Evolutionary conservation across 2,888 invertebrate species (phyloP).

Genomic region (Sialis fuliginosa): DNA sequence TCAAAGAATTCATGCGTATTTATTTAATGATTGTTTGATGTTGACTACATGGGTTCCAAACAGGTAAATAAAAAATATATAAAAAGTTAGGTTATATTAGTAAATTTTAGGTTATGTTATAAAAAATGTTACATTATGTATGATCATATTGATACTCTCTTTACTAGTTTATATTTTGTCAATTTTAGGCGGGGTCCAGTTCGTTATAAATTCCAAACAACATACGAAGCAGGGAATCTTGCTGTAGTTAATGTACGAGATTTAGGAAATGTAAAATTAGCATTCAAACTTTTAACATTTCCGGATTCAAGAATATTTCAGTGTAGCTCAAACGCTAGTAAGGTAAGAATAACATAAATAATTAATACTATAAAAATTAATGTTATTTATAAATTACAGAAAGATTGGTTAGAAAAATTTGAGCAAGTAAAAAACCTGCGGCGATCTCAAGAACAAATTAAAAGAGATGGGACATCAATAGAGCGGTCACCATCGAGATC

Average conservation of each 20-base stretch:
- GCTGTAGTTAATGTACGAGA: constrained; percentile 90
- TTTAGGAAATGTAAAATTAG: constrained; percentile 75
- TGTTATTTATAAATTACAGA: constrained; percentile 35
- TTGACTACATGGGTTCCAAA: constrained; percentile 66
- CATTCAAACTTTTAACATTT: constrained; percentile 86
- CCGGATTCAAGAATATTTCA: constrained; percentile 87
- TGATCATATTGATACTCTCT: not conserved
- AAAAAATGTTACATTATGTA: not conserved
- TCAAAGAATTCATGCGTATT: constrained; percentile 77
- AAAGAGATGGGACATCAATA: constrained; percentile 19
- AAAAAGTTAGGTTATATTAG: not conserved
- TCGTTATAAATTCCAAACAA: constrained; percentile 65
- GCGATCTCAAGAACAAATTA: constrained; percentile 39
- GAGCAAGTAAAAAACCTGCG: constrained; percentile 77
- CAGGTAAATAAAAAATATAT: constrained; percentile 18
- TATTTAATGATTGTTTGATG: constrained; percentile 85
- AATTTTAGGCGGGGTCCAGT: constrained; percentile 46
- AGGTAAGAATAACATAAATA: constrained; percentile 15
- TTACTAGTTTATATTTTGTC: not conserved
- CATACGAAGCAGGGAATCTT: constrained; percentile 73
- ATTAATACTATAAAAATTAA: not conserved
- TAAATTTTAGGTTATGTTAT: not conserved
- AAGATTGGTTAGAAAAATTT: constrained; percentile 87
- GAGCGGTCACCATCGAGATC: constrained; percentile 28
- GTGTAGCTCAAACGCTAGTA: constrained; percentile 53